Evolutionary conservation across 2,797 vertebrate genomes (phyloP).

Genomic region (Agapornis canus): DNA sequence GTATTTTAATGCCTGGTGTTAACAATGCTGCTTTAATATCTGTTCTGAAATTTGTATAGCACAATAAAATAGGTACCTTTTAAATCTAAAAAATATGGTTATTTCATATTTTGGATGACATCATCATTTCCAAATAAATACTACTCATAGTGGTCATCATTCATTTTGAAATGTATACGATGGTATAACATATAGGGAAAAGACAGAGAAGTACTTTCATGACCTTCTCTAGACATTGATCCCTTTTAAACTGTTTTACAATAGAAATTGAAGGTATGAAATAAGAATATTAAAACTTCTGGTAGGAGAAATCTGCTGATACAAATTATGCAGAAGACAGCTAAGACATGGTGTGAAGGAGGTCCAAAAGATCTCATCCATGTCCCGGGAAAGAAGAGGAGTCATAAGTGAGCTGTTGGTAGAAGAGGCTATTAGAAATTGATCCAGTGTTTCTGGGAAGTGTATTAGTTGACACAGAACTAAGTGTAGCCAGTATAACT

Average conservation of each 20-base stretch:
- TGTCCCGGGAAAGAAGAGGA: background rate
- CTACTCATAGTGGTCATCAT: background rate
- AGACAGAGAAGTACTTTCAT: background rate
- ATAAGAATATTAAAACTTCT: background rate
- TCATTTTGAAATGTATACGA: background rate
- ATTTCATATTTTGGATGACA: background rate
- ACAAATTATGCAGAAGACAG: rapidly evolving
- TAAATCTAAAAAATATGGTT: background rate
- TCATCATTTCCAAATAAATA: background rate
- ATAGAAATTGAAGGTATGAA: background rate
- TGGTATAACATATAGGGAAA: background rate
- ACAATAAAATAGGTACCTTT: background rate
- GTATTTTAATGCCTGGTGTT: background rate
- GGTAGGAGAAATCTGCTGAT: background rate
- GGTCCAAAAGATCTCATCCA: background rate
- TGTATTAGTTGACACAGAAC: background rate
- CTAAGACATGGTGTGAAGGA: background rate
- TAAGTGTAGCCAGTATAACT: background rate
- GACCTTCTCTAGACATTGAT: background rate
- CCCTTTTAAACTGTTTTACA: background rate
- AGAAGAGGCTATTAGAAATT: background rate
- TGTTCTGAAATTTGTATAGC: background rate
- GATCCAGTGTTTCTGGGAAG: background rate
- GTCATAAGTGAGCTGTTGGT: background rate
- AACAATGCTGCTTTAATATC: background rate